Percentiles rank a stretch among this genome's conserved stretches.
These are phyloP conservation scores for Thinocorus orbignyianus DNA, from an alignment of 2,113 vertebrate species.

Conservation along the genomic window DNA sequence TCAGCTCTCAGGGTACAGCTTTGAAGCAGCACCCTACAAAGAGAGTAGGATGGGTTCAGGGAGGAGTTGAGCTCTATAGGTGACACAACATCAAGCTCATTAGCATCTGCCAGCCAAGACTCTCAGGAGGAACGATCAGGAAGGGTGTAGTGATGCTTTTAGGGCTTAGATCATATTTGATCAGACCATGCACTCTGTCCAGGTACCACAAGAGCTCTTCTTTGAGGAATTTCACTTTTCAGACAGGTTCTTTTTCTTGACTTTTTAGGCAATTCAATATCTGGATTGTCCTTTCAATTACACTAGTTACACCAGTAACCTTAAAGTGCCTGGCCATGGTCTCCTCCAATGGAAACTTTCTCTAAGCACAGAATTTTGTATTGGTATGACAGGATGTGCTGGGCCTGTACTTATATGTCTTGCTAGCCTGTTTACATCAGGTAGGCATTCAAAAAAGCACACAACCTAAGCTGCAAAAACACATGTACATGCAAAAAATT, in stretches of 20 bases:
- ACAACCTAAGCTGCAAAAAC: background rate
- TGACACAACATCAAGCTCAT: background rate
- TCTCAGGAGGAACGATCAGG: background rate
- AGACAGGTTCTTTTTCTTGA: background rate
- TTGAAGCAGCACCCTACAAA: background rate
- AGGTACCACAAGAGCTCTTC: background rate
- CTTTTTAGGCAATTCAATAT: background rate
- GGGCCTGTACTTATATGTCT: background rate
- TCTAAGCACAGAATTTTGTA: background rate
- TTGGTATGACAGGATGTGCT: background rate
- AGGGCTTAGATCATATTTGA: background rate
- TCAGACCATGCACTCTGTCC: background rate
- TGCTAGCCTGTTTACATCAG: background rate
- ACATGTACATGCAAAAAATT: background rate
- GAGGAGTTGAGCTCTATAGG: background rate
- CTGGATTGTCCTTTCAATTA: background rate
- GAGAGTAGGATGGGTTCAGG: background rate
- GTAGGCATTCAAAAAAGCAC: background rate
- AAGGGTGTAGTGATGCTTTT: background rate
- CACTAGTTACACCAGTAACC: background rate
- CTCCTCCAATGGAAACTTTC: background rate
- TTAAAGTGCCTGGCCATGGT: background rate
- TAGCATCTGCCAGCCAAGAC: background rate
- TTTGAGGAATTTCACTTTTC: background rate
- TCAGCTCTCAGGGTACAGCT: background rate